Base-by-base conservation (phyloP, 2,888 invertebrate genomes). In the Rambutsinella grinnellia region DNA sequence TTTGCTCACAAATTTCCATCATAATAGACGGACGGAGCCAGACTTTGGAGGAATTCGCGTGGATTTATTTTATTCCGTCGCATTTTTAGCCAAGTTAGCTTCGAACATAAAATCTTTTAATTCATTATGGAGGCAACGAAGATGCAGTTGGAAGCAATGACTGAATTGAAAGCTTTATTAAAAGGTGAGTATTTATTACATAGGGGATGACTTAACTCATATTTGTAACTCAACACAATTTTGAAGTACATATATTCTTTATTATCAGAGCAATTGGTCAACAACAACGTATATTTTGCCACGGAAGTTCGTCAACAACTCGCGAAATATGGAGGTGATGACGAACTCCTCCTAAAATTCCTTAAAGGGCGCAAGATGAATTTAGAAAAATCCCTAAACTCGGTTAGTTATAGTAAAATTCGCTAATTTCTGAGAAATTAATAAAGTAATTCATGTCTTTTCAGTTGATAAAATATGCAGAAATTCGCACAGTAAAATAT, bases 281-380 rank as follows among this genome's bases (percentile, higher is more conserved):
- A 61, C 46, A 21, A 23, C 15, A 17, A 21, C 23, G 1, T 36
- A 3, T 28, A 61, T 23, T 21, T 3, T 17, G 24, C 24, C 47
- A 46, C 15, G 47, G 10, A 8, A 6, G 67, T 57, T 1, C 67
- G 47, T n/a, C 57, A 51, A n/a, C 58, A 47, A 2, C 23, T 69
- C 23, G 60, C 27, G 2, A 23, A 53, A 17, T 17, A 36, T 44
- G 15, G 5, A 6, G 5, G 21, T 0, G 61, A 69, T 53, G 13
- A 69, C 1, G 24, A 51, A 2, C 5, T 61, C 6, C 69, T 69
- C 27, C 21, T 69, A 1, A 69, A 60, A 15, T 69, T 51, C 24
- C 15, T 69, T 17, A 19, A 53, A 44, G 69, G 69, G 17, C 27
- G 69, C 3, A 69, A 69, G 19, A 44, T 15, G 6, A 28, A 69